Conservation (phyloP, 2,888 invertebrate genomes). For the Himalopsyche tibetana region DNA sequence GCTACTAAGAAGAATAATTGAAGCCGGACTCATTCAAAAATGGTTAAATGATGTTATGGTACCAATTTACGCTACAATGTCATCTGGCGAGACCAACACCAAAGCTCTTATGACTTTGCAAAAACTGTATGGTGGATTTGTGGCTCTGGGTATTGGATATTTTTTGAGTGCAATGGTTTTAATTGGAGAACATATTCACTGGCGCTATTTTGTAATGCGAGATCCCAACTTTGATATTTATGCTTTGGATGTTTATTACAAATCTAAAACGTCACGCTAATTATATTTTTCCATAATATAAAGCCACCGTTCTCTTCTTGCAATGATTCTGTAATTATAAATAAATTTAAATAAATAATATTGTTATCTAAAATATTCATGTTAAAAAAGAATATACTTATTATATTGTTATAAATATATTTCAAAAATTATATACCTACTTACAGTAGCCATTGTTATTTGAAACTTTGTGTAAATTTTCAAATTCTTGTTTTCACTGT, state of each 20-base stretch:
- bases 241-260: constrained; percentile 77
- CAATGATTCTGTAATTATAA: no score
- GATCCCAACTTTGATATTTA: constrained; percentile 86
- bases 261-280: not conserved
- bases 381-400: no score
- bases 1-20: constrained; percentile 81
- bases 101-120: constrained; percentile 87
- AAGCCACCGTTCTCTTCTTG: no score
- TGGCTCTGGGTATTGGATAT: constrained; percentile 85
- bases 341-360: no score
- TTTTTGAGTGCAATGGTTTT: constrained; percentile 77
- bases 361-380: no score
- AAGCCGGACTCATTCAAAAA: constrained; percentile 86
- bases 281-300: no score
- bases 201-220: constrained; percentile 80
- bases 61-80: constrained; percentile 76
- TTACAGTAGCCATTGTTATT: no score
- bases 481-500: no score
- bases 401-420: no score
- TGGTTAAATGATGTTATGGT: constrained; percentile 87
- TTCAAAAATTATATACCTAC: no score
- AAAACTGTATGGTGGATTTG: constrained; percentile 87
- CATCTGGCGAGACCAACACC: constrained; percentile 77
- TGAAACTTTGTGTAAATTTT: no score
- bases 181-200: constrained; percentile 81